Evolutionary conservation across 64 coral and sea anemone genomes (phyloP), one percentile per base, ranked within the genome.

Genomic region (Montipora efflorescens): DNA sequence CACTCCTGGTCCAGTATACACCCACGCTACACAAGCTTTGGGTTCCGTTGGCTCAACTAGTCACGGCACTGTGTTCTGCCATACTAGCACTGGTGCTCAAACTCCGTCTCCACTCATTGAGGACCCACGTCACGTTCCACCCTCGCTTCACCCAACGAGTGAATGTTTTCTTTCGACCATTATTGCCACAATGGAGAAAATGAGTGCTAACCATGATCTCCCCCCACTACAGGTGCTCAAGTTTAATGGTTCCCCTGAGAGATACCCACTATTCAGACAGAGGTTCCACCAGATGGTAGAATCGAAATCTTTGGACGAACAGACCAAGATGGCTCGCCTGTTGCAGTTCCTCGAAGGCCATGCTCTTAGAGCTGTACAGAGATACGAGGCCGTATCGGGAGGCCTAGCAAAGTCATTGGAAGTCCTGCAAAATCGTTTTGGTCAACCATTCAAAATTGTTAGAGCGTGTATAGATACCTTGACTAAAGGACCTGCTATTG

Each of bases 391-490:
- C 71, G 48, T 88, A 57, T 73, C 72, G 58, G 68, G 48, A 36
- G 87, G 87, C 49, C 57, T 88, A 69, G 72, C 47, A 20, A 88
- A 52, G 8, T 70, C 72, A 20, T 21, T 88, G 13, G 21, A 59
- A 55, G 75, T 55, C 20, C 87, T 88, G 6, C 69, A 88, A 87
- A 15, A 83, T 61, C 75, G 75, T n/a, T 90, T 80, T 80, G 77
- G 77, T 23, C 76, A 79, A 19, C 77, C 77, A 57, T 51, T 79
- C 20, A 78, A 90, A 45, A 48, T 90, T 7, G 88, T 90, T 22
- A 58, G 88, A 77, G 88, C 75, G 13, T 90, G 58, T 50, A 74
- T 90, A n/a, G 88, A 90, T 47, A 51, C 25, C 59, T 45, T 90
- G 5, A 79, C 45, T 12, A 90, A 90, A 49, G 88, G 88, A 20